Evolutionary conservation across 2,113 vertebrate species (phyloP), one percentile per base, ranked within the genome.

Genomic region (Ascaphus truei): DNA sequence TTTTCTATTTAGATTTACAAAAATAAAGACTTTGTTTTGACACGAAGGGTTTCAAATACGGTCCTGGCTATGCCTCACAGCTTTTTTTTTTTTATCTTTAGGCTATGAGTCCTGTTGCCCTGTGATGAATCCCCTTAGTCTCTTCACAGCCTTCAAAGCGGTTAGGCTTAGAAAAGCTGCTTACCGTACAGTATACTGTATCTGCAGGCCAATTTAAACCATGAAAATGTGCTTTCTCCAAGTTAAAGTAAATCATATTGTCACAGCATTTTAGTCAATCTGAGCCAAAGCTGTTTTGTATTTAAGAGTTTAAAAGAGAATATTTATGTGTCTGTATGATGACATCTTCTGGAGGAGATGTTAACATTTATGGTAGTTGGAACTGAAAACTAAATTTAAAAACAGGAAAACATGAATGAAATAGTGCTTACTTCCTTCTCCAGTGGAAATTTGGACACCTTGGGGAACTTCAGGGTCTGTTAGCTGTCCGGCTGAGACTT

Each of bases 381-480:
- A n/a, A n/a, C n/a, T n/a, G n/a, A n/a, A n/a, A n/a, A n/a, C n/a
- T n/a, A n/a, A n/a, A n/a, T n/a, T n/a, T n/a, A n/a, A n/a, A n/a
- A n/a, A n/a, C n/a, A n/a, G n/a, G n/a, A n/a, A n/a, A n/a, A n/a
- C n/a, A n/a, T n/a, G n/a, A n/a, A n/a, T n/a, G n/a, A n/a, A n/a
- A 8, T 36, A 30, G 15, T 18, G 23, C 50, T 45, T 65, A 73
- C 61, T 79, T 78, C 81, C 83, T 75, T 5, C 48, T 72, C 74
- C 71, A 62, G 2, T 59, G 52, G 75, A 62, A 8, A 7, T 12
- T 13, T 64, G 18, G 10, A 36, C 16, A 59, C 61, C 16, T 33
- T 9, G 1, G 0, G 1, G 10, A 41, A n/a, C 23, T 9, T 47
- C 65, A 10, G 48, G 8, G 27, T 52, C 77, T 52, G 55, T 12